phyloP scores from a whole-genome alignment of 2,888 invertebrate species.

The Drosophila limbata region DNA sequence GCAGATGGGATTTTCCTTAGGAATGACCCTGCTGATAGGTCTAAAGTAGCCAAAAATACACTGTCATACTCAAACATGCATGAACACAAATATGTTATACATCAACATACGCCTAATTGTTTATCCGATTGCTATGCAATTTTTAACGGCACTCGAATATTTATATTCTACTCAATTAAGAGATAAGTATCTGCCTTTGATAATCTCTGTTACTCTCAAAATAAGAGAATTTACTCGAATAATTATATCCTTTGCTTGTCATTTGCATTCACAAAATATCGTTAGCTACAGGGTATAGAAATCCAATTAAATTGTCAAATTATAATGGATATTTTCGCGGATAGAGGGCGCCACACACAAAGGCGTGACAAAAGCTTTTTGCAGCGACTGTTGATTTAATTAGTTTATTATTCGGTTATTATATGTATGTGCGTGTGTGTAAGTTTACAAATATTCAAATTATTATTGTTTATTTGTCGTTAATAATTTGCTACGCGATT shows the following conservation, averaged over 20 bases:
- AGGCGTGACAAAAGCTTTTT: constrained; percentile 45
- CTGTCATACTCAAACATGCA: not conserved
- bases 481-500: constrained; percentile 66
- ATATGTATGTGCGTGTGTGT: constrained; percentile 4
- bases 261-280: not conserved
- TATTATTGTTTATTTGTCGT: constrained; percentile 73
- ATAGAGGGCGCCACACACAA: constrained; percentile 36
- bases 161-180: not conserved
- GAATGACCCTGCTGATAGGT: not conserved
- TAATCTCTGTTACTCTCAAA: not conserved
- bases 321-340: constrained; percentile 53
- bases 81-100: not conserved
- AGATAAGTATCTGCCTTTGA: not conserved
- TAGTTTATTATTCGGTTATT: constrained; percentile 71
- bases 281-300: constrained; percentile 7
- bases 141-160: not conserved
- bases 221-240: not conserved
- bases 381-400: constrained; percentile 68
- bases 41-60: not conserved
- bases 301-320: constrained; percentile 56
- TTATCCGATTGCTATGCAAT: not conserved
- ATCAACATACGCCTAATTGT: not conserved
- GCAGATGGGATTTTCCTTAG: not conserved
- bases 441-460: constrained; percentile 50
- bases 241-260: not conserved